phyloP scores from a whole-genome alignment of 2,888 invertebrate species.

The Halictus quadricinctus region DNA sequence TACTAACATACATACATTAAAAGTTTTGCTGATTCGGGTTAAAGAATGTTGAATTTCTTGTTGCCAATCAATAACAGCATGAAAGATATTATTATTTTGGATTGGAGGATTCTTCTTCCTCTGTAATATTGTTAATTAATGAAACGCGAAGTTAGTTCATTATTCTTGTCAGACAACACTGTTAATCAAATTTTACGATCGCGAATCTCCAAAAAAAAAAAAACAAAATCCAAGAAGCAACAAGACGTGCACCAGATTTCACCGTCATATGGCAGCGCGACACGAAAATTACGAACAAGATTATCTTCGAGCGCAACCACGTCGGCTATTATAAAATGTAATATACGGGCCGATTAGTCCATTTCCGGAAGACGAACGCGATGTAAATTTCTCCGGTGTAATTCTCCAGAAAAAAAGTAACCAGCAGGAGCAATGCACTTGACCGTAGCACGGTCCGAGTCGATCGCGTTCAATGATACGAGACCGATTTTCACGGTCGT shows the following conservation, averaged over 20 bases:
- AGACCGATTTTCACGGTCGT: conserved; percentile 59
- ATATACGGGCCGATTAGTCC: not conserved
- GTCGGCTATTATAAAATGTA: conserved; percentile 13
- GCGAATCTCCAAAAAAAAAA: not conserved
- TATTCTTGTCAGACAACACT: not conserved
- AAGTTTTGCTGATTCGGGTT: too few species aligned
- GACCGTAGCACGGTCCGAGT: not conserved
- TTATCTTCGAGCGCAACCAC: not conserved
- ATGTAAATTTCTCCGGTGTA: not conserved
- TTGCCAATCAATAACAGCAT: too few species aligned
- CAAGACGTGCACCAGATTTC: not conserved
- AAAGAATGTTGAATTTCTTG: too few species aligned
- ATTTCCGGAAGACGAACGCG: conserved; percentile 9
- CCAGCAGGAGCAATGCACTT: conserved; percentile 18
- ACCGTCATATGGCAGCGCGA: not conserved
- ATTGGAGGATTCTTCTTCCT: not conserved
- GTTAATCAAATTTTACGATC: not conserved
- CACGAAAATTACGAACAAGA: not conserved
- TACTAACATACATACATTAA: too few species aligned
- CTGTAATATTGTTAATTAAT: not conserved
- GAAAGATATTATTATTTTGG: not conserved
- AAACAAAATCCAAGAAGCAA: not conserved
- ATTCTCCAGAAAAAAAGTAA: not conserved
- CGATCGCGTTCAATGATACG: conserved; percentile 56
- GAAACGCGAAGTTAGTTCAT: not conserved